Conservation (phyloP, 2,113 vertebrate species). For the Regulus satrapa region DNA sequence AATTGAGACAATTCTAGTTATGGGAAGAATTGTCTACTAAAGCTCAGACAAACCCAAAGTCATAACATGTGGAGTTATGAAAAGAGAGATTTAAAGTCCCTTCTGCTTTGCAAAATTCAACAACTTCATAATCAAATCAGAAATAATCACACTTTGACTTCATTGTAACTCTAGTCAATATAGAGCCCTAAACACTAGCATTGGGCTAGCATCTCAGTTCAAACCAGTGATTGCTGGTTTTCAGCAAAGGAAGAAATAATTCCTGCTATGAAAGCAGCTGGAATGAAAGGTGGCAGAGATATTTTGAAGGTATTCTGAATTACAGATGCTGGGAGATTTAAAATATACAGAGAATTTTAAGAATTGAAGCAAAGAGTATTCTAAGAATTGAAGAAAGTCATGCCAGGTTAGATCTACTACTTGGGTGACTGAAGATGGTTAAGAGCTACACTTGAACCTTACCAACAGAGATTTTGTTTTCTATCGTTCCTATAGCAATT, state of each 20-base stretch:
- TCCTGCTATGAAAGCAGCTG: neutral
- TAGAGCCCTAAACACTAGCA: neutral
- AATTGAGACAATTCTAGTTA: neutral
- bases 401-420: neutral
- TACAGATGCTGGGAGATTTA: neutral
- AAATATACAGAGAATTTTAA: neutral
- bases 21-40: neutral
- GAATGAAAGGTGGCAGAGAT: neutral
- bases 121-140: neutral
- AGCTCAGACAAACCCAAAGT: conserved; percentile 1
- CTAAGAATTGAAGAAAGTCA: neutral
- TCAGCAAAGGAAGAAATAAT: neutral
- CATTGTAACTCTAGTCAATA: neutral
- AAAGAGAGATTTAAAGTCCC: neutral
- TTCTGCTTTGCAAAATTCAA: neutral
- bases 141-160: neutral
- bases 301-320: neutral
- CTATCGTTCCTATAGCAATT: neutral
- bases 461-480: neutral
- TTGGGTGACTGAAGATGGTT: neutral
- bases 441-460: neutral
- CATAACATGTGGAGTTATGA: neutral
- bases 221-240: neutral
- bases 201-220: neutral
- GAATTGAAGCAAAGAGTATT: neutral